These are phyloP conservation scores for Caenorhabditis afra DNA, from an alignment of 2,888 invertebrate genomes.

Conservation along the genomic window DNA sequence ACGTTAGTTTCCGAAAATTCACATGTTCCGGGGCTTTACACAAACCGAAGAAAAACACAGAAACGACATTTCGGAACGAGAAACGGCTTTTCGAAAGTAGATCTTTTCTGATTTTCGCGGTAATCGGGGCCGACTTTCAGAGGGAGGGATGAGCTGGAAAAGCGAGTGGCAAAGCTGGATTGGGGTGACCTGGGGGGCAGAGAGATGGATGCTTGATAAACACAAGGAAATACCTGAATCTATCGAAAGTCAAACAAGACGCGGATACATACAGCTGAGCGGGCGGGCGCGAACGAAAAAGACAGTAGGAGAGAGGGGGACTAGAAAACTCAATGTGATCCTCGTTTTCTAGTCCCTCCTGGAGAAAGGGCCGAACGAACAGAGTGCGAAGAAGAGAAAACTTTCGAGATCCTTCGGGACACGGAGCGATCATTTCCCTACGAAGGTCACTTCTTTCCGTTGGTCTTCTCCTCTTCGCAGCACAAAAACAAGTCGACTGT, in stretches of 20 bases:
- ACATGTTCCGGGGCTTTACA: constrained; percentile 11
- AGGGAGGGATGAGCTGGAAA: neutral
- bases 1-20: neutral
- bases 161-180: neutral
- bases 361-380: too few species aligned
- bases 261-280: constrained; percentile 12
- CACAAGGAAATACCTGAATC: constrained; percentile 42
- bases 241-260: constrained; percentile 43
- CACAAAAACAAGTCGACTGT: constrained; percentile 36
- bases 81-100: neutral
- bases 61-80: neutral
- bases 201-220: constrained; percentile 28
- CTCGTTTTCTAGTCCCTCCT: too few species aligned
- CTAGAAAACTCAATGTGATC: too few species aligned
- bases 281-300: neutral
- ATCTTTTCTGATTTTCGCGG: neutral
- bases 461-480: neutral
- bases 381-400: too few species aligned
- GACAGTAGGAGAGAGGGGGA: neutral
- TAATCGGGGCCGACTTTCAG: constrained; percentile 1
- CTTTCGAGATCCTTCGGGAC: too few species aligned
- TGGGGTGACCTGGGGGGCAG: constrained; percentile 27
- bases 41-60: neutral
- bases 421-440: neutral
- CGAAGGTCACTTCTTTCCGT: neutral